A percentile compares a stretch with the other conserved stretches of the same genome.
phyloP scores from a whole-genome alignment of 2,888 invertebrate species.

The Trissolcus brochymenae region DNA sequence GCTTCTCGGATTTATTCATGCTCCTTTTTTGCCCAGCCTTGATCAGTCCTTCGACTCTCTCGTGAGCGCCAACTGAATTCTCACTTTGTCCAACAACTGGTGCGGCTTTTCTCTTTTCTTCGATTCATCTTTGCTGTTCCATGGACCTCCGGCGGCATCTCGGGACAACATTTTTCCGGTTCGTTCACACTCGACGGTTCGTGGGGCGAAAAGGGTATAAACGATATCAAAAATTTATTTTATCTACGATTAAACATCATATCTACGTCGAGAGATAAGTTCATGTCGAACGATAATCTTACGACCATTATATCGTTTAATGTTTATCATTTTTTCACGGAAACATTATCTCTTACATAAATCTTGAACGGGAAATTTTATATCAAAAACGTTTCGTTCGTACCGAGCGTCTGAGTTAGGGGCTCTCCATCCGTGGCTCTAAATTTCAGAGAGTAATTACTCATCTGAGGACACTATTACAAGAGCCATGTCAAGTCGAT shows the following conservation, averaged over 20 bases:
- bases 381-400: no score
- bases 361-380: no score
- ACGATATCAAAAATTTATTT: neutral
- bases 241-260: neutral
- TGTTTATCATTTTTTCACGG: no score
- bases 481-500: constrained; percentile 26
- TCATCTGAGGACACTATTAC: neutral
- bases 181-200: neutral
- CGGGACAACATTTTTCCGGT: neutral
- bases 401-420: no score
- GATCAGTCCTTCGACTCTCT: constrained; percentile 42
- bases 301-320: no score
- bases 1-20: constrained; percentile 57
- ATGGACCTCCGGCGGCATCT: neutral
- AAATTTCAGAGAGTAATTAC: no score
- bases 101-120: constrained; percentile 16
- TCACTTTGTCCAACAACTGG: constrained; percentile 7
- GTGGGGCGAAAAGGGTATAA: neutral
- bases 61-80: constrained; percentile 9
- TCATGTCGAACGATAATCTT: no score
- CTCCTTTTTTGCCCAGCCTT: constrained; percentile 54
- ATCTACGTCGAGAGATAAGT: neutral
- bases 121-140: constrained; percentile 12
- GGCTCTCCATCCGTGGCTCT: no score
- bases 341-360: no score